These are phyloP conservation scores for Apistogramma diplotaenia DNA, from an alignment of 2,113 vertebrate species.

Conservation along the genomic window DNA sequence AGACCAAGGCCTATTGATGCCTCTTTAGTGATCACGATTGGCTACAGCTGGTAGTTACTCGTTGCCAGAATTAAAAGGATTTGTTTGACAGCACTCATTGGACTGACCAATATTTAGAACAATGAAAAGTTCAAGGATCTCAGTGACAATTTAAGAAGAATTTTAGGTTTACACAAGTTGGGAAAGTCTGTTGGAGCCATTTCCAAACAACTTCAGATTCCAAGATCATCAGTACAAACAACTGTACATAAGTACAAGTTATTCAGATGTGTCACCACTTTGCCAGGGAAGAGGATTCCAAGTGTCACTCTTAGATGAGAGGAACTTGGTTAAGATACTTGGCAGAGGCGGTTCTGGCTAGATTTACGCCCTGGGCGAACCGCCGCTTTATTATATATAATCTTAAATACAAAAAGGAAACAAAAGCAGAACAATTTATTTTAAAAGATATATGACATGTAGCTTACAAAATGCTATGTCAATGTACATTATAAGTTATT, in stretches of 20 bases:
- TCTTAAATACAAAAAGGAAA: no score
- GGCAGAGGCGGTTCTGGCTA: no score
- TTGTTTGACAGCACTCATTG: not conserved
- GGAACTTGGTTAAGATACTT: no score
- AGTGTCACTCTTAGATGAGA: not conserved
- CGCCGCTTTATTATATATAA: no score
- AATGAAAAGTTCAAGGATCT: not conserved
- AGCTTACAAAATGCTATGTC: no score
- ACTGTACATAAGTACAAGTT: not conserved
- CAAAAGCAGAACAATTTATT: no score
- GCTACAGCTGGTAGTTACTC: not conserved
- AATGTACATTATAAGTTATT: no score
- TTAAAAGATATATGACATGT: no score
- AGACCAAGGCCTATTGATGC: not conserved
- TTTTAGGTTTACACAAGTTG: not conserved
- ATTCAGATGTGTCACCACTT: not conserved
- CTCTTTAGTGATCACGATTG: not conserved
- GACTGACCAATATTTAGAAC: not conserved
- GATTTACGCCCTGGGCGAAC: no score
- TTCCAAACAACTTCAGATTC: no score
- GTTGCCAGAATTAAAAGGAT: not conserved
- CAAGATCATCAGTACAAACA: no score
- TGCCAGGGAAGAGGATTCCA: not conserved
- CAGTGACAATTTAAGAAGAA: not conserved
- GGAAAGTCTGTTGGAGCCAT: not conserved